These are phyloP conservation scores for Enteromius viviparus DNA, from an alignment of 2,797 vertebrate genomes.

Conservation along the genomic window DNA sequence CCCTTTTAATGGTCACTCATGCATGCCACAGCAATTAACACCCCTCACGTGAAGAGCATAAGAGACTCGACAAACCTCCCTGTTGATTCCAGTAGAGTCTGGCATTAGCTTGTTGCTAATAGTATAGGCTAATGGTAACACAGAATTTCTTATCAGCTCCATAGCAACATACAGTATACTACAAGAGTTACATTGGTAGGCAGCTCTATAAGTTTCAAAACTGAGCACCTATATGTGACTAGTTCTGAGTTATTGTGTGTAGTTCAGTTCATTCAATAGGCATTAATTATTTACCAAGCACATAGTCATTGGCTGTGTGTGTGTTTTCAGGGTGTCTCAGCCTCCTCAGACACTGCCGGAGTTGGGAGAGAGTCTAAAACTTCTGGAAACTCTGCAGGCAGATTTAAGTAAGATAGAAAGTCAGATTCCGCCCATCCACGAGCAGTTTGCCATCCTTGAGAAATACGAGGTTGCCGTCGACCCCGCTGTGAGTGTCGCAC, in stretches of 20 bases:
- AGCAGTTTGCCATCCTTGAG: constrained; percentile 85
- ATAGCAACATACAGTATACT: no score
- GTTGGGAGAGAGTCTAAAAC: constrained; percentile 75
- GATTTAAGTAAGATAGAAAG: constrained; percentile 75
- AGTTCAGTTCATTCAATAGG: background rate
- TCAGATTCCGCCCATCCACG: constrained; percentile 80
- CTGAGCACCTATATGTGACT: background rate
- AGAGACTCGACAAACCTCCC: constrained; percentile 23
- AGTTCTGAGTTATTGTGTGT: constrained; percentile 8
- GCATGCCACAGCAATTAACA: constrained; percentile 36
- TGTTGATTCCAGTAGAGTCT: constrained; percentile 19
- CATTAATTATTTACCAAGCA: background rate
- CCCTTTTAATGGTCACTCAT: constrained; percentile 30
- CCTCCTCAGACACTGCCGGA: constrained; percentile 78
- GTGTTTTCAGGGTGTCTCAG: constrained; percentile 69
- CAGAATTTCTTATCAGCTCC: background rate
- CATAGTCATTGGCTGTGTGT: constrained; percentile 12
- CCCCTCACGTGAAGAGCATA: constrained; percentile 25
- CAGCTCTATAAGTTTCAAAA: background rate
- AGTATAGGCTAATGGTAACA: background rate
- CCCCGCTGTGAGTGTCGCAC: constrained; percentile 72
- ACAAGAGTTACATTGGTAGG: background rate
- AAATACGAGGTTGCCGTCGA: constrained; percentile 84
- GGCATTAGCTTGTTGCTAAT: constrained; percentile 23
- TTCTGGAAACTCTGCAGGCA: constrained; percentile 78